Conservation (phyloP, 2,888 invertebrate species). For the Cosmopolites sordidus region DNA sequence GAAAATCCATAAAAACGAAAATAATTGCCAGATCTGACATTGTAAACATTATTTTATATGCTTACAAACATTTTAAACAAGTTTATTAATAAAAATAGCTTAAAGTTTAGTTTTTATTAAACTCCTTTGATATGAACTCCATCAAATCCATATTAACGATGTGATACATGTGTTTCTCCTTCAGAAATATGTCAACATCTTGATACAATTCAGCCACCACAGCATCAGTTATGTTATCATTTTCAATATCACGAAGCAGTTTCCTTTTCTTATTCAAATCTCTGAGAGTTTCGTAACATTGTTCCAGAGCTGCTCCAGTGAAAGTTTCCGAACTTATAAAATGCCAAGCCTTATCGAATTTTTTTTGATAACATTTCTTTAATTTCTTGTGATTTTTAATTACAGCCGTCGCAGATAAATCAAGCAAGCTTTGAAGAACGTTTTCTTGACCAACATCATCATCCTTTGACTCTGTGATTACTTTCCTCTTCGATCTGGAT, state of each 20-base stretch:
- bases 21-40: no score
- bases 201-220: conserved; percentile 40
- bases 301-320: conserved; percentile 28
- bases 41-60: no score
- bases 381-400: conserved; percentile 37
- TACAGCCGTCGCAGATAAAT: conserved; percentile 40
- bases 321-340: conserved; percentile 38
- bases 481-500: neutral
- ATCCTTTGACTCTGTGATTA: neutral
- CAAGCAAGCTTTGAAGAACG: conserved; percentile 33
- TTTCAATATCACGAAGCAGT: conserved; percentile 41
- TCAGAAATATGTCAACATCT: conserved; percentile 40
- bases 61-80: no score
- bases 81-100: no score
- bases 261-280: conserved; percentile 44
- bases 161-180: conserved; percentile 35
- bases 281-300: conserved; percentile 39
- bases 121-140: conserved; percentile 10
- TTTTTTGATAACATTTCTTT: conserved; percentile 36
- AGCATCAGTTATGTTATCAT: conserved; percentile 39
- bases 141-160: conserved; percentile 34
- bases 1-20: no score
- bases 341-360: conserved; percentile 40
- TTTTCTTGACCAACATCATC: neutral
- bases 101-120: conserved; percentile 1